phyloP scores from a whole-genome alignment of 2,888 invertebrate species.

The Pristionchus fissidentatus region DNA sequence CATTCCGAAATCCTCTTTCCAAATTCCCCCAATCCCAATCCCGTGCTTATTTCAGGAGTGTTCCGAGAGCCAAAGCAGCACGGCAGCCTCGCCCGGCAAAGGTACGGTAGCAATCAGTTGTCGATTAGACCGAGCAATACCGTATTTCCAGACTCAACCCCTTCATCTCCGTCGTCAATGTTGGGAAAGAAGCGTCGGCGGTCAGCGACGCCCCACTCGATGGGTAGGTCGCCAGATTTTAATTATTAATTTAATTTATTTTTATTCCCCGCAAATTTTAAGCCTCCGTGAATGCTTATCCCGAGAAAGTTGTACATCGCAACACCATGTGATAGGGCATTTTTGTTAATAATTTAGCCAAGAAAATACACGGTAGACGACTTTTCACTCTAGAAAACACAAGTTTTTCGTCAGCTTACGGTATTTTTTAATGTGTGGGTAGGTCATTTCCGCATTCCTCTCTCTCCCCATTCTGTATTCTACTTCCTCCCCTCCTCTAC shows the following conservation, averaged over 20 bases:
- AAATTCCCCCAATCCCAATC: not conserved
- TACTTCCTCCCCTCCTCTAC: not conserved
- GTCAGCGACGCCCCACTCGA: constrained; percentile 46
- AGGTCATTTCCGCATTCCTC: too few relatives aligned
- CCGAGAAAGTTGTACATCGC: too few relatives aligned
- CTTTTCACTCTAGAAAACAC: too few relatives aligned
- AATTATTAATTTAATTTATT: not conserved
- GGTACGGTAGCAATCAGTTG: not conserved
- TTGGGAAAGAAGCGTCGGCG: constrained; percentile 7
- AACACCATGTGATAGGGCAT: too few relatives aligned
- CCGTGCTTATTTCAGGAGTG: constrained; percentile 24
- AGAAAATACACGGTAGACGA: too few relatives aligned
- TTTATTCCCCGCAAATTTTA: too few relatives aligned
- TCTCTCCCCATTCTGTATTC: too few relatives aligned
- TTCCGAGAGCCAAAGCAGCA: not conserved
- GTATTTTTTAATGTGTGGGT: too few relatives aligned
- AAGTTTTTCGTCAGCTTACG: too few relatives aligned
- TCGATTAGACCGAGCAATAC: not conserved
- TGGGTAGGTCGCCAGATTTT: constrained; percentile 24
- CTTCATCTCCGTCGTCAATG: not conserved
- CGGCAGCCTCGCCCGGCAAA: not conserved
- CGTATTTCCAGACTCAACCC: not conserved
- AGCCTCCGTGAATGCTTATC: too few relatives aligned
- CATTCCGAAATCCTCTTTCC: not conserved
- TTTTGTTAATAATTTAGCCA: too few relatives aligned